Conservation (phyloP, 2,888 invertebrate species). For the Exocentrus adspersus region DNA sequence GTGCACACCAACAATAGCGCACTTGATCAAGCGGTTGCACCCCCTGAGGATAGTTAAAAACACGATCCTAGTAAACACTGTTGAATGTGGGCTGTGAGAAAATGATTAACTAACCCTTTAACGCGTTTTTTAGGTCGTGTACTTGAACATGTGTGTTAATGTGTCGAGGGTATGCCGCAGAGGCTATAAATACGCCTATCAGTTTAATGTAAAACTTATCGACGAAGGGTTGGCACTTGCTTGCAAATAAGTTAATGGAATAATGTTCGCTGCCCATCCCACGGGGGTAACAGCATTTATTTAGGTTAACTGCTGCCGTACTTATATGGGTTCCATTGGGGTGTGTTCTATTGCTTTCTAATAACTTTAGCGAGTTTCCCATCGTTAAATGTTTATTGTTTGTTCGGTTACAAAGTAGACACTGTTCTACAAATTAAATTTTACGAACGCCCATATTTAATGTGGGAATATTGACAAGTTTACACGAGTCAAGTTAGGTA, state of each 20-base stretch:
- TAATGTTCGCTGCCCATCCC: neutral
- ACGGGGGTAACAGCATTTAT: neutral
- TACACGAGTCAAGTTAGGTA: too few relatives aligned
- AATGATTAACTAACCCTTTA: slow-evolving; percentile 50
- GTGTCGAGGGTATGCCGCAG: slow-evolving; percentile 13
- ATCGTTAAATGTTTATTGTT: neutral
- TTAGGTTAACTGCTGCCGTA: neutral
- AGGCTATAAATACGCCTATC: slow-evolving; percentile 3
- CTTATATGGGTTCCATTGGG: neutral
- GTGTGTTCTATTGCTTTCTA: neutral
- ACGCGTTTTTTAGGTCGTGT: slow-evolving; percentile 44
- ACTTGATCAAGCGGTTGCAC: slow-evolving; percentile 54
- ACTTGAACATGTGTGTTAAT: slow-evolving; percentile 46
- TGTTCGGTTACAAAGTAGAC: too few relatives aligned
- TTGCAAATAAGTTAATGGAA: neutral
- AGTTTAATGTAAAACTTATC: slow-evolving; percentile 1
- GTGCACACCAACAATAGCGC: slow-evolving; percentile 53
- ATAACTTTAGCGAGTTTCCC: neutral
- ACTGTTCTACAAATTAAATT: too few relatives aligned
- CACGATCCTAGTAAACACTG: slow-evolving; percentile 31
- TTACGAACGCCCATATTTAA: too few relatives aligned
- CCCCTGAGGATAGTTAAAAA: slow-evolving; percentile 39
- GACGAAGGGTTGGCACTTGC: neutral
- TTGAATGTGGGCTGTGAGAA: slow-evolving; percentile 36
- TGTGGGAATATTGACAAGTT: too few relatives aligned